Evolutionary conservation across 1,140 invertebrate genomes (phyloP).

Genomic region (Drosophila kurseongensis): DNA sequence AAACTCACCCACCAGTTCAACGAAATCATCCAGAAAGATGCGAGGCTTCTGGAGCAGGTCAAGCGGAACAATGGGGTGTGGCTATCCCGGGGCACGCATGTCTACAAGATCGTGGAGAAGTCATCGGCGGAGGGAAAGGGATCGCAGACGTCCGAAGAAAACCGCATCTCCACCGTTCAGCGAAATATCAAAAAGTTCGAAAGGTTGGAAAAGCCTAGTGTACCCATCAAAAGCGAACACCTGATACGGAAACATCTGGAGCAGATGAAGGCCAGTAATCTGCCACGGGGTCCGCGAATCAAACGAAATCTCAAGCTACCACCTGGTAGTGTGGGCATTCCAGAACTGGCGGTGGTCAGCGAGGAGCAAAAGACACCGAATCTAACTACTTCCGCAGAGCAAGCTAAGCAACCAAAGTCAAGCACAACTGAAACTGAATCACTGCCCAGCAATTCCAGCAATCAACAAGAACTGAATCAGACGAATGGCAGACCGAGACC

Average conservation of each 20-base stretch:
- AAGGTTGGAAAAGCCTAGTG: constrained; percentile 79
- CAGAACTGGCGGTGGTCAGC: constrained; percentile 36
- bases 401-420: constrained; percentile 35
- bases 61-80: constrained; percentile 81
- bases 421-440: constrained; percentile 7
- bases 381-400: neutral
- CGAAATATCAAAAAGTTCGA: constrained; percentile 85
- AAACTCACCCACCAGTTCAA: constrained; percentile 85
- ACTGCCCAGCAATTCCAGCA: neutral
- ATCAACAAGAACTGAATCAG: constrained; percentile 17
- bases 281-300: neutral
- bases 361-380: constrained; percentile 50
- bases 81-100: constrained; percentile 65
- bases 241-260: constrained; percentile 73
- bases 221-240: constrained; percentile 78
- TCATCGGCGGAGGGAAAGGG: neutral
- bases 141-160: constrained; percentile 10
- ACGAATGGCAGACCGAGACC: constrained; percentile 1
- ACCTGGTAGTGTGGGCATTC: neutral
- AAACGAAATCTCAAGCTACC: constrained; percentile 27
- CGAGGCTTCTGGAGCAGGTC: constrained; percentile 78
- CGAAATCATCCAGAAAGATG: constrained; percentile 84
- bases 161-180: constrained; percentile 71
- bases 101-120: constrained; percentile 81
- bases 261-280: constrained; percentile 25